Evolutionary conservation across 2,888 invertebrate genomes (phyloP), one percentile per base, ranked within the genome.

Genomic region (Dicranocentrus wangi): DNA sequence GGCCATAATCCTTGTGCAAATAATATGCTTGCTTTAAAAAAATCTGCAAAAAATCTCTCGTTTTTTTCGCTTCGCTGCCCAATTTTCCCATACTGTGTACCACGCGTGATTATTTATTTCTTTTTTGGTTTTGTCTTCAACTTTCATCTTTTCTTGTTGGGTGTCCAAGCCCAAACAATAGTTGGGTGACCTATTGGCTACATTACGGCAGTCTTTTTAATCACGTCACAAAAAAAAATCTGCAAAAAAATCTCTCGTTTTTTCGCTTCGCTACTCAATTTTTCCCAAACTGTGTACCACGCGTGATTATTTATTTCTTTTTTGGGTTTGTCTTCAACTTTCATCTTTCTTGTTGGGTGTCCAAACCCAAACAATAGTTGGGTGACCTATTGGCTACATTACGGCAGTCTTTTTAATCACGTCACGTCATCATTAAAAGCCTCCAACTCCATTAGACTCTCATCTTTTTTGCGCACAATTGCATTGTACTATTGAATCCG

Each of bases 401-500:
- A n/a, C 39, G 27, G 10, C 28, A 58, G 47, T 53, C 60, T 71
- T 71, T 53, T 76, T 77, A 77, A 77, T 77, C 78, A 79, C 71
- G 78, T 79, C 78, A 79, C 78, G 78, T 79, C 78, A 71, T 65
- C 65, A 58, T 53, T 23, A 70, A 15, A 5, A 3, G 8, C 32
- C 17, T 42, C 42, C 65, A 42, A 19, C 15, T 8, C 65, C 39
- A 13, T 15, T n/a, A 19, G 25, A 21, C 47, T n/a, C 47, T 25
- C 28, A 28, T 28, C 60, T 19, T 23, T 23, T 10, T 13, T n/a
- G 8, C 8, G 17, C 39, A 13, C n/a, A 47, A 58, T 58, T 75
- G 66, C 66, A 66, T 75, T 75, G 58, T 47, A 5, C 7, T 65
- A 25, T 63, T 63, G 21, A n/a, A 10, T 21, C 13, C 7, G 1